Conservation (phyloP, 1,140 invertebrate genomes). For the Heliconius congener region DNA sequence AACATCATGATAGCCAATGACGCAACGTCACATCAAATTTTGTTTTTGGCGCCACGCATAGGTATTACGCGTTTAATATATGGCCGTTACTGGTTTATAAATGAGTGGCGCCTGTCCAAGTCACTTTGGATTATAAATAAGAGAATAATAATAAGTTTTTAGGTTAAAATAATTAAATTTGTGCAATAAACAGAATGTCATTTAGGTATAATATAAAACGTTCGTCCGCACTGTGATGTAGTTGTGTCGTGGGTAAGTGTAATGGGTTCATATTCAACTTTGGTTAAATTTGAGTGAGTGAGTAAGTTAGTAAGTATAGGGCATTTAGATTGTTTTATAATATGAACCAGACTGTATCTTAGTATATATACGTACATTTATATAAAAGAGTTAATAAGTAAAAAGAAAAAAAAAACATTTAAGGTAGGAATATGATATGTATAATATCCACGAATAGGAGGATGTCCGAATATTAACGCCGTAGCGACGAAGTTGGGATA, state of each 20-base stretch:
- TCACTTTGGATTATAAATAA: conserved; percentile 21
- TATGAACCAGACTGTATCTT: too few relatives aligned
- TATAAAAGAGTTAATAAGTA: too few relatives aligned
- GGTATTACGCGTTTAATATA: conserved; percentile 25
- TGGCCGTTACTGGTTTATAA: conserved; percentile 29
- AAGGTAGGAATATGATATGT: too few relatives aligned
- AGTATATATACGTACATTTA: too few relatives aligned
- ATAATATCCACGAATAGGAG: too few relatives aligned
- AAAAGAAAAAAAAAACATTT: too few relatives aligned
- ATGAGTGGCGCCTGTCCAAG: conserved; percentile 27
- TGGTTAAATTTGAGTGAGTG: too few relatives aligned
- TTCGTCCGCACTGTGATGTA: neutral
- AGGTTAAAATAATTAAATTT: neutral
- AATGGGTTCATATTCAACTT: neutral
- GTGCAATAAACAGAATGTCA: neutral
- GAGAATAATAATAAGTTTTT: conserved; percentile 13
- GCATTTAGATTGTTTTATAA: too few relatives aligned
- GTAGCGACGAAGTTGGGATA: too few relatives aligned
- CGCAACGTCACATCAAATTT: conserved; percentile 32
- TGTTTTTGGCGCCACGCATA: conserved; percentile 34
- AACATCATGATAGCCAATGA: conserved; percentile 6
- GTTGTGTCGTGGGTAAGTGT: neutral
- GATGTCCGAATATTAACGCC: too few relatives aligned
- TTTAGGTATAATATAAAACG: neutral
- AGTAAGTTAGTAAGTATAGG: too few relatives aligned